Evolutionary conservation across 2,113 vertebrate species (phyloP).

Genomic region (Phylloscopus trochiloides): DNA sequence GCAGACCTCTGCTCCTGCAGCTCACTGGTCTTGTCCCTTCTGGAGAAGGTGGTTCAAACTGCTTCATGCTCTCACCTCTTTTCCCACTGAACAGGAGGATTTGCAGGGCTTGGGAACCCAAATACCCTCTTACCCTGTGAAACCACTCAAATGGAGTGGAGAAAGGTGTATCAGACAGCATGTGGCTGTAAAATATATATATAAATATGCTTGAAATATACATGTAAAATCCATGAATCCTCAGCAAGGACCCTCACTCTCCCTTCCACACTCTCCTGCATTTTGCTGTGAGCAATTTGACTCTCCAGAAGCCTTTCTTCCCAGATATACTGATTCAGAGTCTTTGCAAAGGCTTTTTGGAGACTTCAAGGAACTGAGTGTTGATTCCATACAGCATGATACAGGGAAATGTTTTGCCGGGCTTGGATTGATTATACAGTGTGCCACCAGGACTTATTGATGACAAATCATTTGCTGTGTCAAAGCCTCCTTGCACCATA

Average conservation of each 20-base stretch:
- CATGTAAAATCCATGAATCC: not conserved
- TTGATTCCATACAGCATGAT: accelerated
- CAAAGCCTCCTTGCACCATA: not conserved
- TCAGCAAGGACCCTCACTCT: accelerated
- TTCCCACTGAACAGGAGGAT: not conserved
- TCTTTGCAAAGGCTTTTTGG: not conserved
- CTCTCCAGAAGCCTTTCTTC: not conserved
- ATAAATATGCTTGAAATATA: not conserved
- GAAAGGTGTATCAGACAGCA: not conserved
- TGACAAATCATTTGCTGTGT: not conserved
- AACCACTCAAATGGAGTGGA: not conserved
- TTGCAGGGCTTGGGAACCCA: accelerated
- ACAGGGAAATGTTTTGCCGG: not conserved
- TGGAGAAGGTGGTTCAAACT: no score
- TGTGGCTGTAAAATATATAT: not conserved
- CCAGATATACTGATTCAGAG: not conserved
- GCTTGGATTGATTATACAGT: accelerated
- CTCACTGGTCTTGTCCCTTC: no score
- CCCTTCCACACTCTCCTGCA: not conserved
- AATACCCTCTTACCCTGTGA: not conserved
- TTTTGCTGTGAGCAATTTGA: not conserved
- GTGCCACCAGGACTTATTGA: not conserved
- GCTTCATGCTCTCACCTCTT: not conserved
- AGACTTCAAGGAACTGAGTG: accelerated
- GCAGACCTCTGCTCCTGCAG: no score